These are phyloP conservation scores for Holcopasites calliopsidis DNA, from an alignment of 1,140 invertebrate genomes.

Conservation along the genomic window DNA sequence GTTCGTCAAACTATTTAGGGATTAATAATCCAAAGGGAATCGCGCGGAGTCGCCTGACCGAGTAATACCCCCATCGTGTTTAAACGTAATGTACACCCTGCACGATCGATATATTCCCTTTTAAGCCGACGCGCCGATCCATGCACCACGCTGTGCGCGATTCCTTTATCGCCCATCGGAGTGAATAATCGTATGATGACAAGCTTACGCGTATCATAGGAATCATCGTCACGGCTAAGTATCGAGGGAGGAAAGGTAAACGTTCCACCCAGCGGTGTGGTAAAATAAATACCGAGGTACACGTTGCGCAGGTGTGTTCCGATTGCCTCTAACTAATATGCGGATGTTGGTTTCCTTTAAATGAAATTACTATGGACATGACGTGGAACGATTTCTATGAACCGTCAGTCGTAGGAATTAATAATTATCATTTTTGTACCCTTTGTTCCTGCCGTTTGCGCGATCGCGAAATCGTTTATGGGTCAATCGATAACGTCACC, in stretches of 20 bases:
- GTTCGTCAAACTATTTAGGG: too few relatives aligned
- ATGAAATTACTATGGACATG: too few relatives aligned
- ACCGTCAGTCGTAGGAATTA: too few relatives aligned
- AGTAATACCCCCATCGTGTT: neutral
- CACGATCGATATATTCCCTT: constrained; percentile 32
- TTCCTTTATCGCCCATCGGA: neutral
- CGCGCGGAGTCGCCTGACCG: neutral
- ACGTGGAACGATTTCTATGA: too few relatives aligned
- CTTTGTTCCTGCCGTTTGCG: neutral
- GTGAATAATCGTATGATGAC: neutral
- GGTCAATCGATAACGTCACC: constrained; percentile 31
- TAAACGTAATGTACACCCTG: neutral
- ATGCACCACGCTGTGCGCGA: neutral
- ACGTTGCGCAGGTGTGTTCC: neutral
- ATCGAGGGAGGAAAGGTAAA: neutral
- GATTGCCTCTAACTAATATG: too few relatives aligned
- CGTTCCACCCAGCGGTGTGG: too few relatives aligned
- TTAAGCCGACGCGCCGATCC: constrained; percentile 11
- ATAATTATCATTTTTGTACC: too few relatives aligned
- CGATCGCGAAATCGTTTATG: constrained; percentile 14
- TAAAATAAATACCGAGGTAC: too few relatives aligned
- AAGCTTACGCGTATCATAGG: neutral
- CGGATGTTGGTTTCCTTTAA: too few relatives aligned
- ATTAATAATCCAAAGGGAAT: constrained; percentile 6
- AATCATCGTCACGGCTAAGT: neutral